Evolutionary conservation across 2,797 vertebrate species (phyloP).

Genomic region (Heterohyrax brucei): DNA sequence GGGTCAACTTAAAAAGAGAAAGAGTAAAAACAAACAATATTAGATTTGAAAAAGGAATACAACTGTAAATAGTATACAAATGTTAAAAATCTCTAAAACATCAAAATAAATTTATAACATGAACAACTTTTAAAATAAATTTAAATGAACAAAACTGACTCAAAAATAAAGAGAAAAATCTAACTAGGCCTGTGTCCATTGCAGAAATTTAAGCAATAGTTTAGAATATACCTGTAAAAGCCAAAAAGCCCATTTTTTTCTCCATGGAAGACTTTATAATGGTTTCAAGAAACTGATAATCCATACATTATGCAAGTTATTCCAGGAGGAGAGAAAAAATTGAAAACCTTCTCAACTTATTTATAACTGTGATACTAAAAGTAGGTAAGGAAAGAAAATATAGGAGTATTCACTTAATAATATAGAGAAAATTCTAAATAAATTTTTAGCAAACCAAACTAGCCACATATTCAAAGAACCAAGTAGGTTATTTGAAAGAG

Average conservation of each 20-base stretch:
- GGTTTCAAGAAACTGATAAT: background rate
- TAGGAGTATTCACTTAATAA: background rate
- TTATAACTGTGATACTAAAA: background rate
- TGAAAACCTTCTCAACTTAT: background rate
- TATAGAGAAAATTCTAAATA: conserved; percentile 10
- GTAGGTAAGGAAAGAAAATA: background rate
- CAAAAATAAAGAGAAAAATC: background rate
- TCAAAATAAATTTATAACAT: background rate
- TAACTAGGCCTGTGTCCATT: background rate
- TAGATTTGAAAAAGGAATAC: background rate
- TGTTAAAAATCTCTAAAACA: background rate
- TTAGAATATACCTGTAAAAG: background rate
- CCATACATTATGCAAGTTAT: background rate
- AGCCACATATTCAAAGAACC: background rate
- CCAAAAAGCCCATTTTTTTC: background rate
- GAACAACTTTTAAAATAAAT: conserved; percentile 15
- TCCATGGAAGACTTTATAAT: background rate
- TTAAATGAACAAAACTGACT: conserved; percentile 4
- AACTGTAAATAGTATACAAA: background rate
- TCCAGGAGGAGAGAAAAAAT: background rate
- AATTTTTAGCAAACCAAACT: background rate
- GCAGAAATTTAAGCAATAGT: no score
- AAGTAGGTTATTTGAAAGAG: background rate
- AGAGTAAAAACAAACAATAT: background rate
- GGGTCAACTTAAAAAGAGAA: background rate